phyloP scores from a whole-genome alignment of 2,113 vertebrate species.

The Platysternon megacephalum region DNA sequence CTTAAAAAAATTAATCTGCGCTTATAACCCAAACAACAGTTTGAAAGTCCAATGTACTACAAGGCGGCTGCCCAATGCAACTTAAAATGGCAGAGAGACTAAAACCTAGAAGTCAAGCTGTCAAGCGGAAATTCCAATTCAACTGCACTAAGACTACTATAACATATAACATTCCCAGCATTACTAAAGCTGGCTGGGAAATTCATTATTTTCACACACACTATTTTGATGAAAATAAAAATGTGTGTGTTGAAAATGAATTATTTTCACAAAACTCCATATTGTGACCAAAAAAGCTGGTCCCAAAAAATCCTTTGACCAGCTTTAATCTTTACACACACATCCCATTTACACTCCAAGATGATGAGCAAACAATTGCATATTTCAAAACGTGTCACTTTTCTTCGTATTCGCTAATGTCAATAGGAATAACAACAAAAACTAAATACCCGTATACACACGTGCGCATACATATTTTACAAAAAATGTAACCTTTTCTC shows the following conservation, averaged over 20 bases:
- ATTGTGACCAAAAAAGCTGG: neutral
- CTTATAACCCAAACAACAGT: neutral
- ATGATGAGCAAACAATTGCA: accelerated
- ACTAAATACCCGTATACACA: neutral
- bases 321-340: neutral
- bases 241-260: neutral
- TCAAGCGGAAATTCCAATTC: neutral
- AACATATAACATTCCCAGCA: too few relatives aligned
- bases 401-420: neutral
- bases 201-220: neutral
- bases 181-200: neutral
- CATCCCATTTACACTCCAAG: accelerated
- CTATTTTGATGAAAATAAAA: neutral
- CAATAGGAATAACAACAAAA: neutral
- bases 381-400: neutral
- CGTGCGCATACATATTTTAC: accelerated
- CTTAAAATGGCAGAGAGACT: neutral
- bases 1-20: neutral
- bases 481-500: accelerated
- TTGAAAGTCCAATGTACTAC: neutral
- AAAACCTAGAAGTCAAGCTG: neutral
- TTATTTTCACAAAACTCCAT: neutral
- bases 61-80: neutral
- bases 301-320: too few relatives aligned
- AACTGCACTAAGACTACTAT: neutral